Conservation (phyloP, 2,797 vertebrate species). For the Rhynchonycteris naso region DNA sequence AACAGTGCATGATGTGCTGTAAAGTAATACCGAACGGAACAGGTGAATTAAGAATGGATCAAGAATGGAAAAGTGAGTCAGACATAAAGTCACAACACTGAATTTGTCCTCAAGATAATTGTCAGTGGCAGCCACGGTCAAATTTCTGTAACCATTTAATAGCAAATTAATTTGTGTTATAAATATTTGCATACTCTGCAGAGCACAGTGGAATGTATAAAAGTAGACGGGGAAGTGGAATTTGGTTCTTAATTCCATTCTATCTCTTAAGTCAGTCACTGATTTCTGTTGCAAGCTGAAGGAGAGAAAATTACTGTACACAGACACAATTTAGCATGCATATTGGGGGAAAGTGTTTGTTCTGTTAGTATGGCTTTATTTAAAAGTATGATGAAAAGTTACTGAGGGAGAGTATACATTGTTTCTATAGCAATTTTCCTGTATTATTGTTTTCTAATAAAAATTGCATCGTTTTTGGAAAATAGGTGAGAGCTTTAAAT, state of each 20-base stretch:
- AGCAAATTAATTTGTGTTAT: neutral
- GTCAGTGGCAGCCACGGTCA: neutral
- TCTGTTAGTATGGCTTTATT: neutral
- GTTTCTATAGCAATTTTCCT: neutral
- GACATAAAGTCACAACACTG: neutral
- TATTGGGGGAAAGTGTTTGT: neutral
- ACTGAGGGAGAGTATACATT: neutral
- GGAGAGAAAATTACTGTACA: neutral
- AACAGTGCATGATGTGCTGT: conserved; percentile 27
- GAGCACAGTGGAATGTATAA: neutral
- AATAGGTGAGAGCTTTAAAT: neutral
- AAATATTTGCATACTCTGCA: neutral
- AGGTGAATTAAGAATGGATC: conserved; percentile 44
- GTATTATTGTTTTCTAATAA: conserved; percentile 7
- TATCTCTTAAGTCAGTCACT: neutral
- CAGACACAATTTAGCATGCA: neutral
- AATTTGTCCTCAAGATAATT: neutral
- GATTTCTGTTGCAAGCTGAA: neutral
- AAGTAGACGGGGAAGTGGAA: neutral
- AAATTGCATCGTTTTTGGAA: neutral
- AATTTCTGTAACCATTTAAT: neutral
- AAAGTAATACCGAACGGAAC: conserved; percentile 57
- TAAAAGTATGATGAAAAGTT: neutral
- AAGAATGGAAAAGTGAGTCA: conserved; percentile 70
- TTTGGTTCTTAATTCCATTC: neutral